A percentile compares a stretch with the other conserved stretches of the same genome.
These are phyloP conservation scores for Drosophila putrida DNA, from an alignment of 2,888 invertebrate genomes.

Conservation along the genomic window DNA sequence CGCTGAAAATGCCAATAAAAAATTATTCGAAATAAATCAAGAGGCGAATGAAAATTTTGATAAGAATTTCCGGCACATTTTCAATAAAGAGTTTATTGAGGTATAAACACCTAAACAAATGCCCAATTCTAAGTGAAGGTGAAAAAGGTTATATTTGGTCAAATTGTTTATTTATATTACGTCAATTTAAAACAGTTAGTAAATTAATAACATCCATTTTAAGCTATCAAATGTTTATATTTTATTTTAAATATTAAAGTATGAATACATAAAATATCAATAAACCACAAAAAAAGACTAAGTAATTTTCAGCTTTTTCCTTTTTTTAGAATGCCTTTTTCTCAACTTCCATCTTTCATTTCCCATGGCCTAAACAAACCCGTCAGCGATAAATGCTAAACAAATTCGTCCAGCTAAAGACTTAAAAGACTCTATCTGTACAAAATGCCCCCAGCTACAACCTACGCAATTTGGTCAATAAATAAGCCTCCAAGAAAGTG, in stretches of 20 bases:
- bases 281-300: neutral
- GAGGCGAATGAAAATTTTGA: constrained; percentile 9
- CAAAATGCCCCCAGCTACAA: constrained; percentile 69
- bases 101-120: neutral
- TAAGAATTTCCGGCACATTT: constrained; percentile 18
- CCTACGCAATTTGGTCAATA: constrained; percentile 76
- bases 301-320: neutral
- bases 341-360: constrained; percentile 19
- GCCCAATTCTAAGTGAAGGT: neutral
- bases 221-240: too few relatives aligned
- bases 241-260: too few relatives aligned
- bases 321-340: constrained; percentile 6
- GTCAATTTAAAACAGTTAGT: too few relatives aligned
- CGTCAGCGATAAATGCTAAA: constrained; percentile 38
- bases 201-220: too few relatives aligned
- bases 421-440: constrained; percentile 43
- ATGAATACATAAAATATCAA: neutral
- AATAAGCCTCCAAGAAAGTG: constrained; percentile 66
- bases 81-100: neutral
- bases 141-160: too few relatives aligned
- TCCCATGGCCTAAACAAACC: constrained; percentile 29
- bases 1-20: constrained; percentile 60
- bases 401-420: constrained; percentile 54
- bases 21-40: constrained; percentile 68
- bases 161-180: too few relatives aligned